phyloP scores from a whole-genome alignment of 2,797 vertebrate genomes.

The Meriones psammophilus region DNA sequence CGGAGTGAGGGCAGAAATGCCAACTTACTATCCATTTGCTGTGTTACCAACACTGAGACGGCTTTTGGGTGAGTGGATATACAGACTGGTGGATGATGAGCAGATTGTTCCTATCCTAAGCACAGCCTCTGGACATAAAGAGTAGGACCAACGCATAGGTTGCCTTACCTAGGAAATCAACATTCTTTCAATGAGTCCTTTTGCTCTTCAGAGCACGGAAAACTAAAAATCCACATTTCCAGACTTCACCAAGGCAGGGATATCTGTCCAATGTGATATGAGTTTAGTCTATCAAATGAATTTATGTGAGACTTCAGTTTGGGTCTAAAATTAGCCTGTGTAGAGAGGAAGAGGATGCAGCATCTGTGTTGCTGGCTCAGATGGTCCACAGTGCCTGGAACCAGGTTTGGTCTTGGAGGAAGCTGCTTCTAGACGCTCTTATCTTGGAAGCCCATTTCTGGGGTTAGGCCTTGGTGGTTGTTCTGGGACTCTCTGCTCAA shows the following conservation, averaged over 20 bases:
- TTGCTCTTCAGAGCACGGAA: neutral
- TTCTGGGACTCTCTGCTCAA: neutral
- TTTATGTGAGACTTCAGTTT: neutral
- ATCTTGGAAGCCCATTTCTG: neutral
- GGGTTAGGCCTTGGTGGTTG: neutral
- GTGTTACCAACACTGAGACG: neutral
- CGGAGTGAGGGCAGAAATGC: neutral
- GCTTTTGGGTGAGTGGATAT: neutral
- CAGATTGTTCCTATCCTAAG: neutral
- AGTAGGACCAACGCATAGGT: neutral
- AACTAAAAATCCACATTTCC: neutral
- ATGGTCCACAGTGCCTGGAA: neutral
- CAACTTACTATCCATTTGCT: neutral
- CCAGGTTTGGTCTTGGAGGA: neutral
- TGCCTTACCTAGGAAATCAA: neutral
- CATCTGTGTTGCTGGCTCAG: neutral
- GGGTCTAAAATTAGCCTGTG: neutral
- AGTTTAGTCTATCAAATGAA: neutral
- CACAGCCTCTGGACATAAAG: neutral
- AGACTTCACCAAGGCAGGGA: neutral
- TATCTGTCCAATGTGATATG: neutral
- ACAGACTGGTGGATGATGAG: neutral
- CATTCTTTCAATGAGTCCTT: neutral
- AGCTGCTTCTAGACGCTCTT: neutral
- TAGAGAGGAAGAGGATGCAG: neutral